These are phyloP conservation scores for Buphagus erythrorhynchus DNA, from an alignment of 2,797 vertebrate genomes.

Conservation along the genomic window DNA sequence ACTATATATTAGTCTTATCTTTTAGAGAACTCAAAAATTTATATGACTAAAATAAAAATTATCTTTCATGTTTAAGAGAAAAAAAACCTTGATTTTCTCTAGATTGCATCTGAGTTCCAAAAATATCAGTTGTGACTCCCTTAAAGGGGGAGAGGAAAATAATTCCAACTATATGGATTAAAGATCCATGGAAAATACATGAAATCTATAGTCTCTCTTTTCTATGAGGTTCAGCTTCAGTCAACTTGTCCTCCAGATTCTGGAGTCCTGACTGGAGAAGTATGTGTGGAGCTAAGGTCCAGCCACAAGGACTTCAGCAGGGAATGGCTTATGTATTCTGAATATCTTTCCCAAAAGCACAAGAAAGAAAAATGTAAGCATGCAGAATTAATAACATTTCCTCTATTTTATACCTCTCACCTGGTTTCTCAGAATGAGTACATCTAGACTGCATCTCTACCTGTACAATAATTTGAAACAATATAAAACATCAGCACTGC, in stretches of 20 bases:
- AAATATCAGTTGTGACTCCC: neutral
- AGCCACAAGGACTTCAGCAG: neutral
- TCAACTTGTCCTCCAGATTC: neutral
- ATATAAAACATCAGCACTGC: neutral
- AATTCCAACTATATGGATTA: neutral
- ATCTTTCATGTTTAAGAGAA: neutral
- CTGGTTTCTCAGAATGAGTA: neutral
- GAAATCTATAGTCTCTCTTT: neutral
- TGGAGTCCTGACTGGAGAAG: neutral
- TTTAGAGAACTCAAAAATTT: neutral
- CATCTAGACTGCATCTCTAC: neutral
- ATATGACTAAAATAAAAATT: neutral
- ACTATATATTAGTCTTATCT: neutral
- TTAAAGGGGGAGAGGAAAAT: neutral
- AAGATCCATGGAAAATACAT: neutral
- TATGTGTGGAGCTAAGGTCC: neutral
- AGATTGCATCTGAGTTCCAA: neutral
- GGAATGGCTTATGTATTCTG: neutral
- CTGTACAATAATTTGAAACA: neutral
- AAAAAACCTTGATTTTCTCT: neutral
- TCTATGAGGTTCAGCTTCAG: neutral
- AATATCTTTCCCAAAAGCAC: neutral
- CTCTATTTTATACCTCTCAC: neutral
- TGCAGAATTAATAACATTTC: neutral
- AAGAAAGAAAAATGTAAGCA: neutral